Evolutionary conservation across 2,113 vertebrate species (phyloP), one percentile per base, ranked within the genome.

Genomic region (Gulo gulo): DNA sequence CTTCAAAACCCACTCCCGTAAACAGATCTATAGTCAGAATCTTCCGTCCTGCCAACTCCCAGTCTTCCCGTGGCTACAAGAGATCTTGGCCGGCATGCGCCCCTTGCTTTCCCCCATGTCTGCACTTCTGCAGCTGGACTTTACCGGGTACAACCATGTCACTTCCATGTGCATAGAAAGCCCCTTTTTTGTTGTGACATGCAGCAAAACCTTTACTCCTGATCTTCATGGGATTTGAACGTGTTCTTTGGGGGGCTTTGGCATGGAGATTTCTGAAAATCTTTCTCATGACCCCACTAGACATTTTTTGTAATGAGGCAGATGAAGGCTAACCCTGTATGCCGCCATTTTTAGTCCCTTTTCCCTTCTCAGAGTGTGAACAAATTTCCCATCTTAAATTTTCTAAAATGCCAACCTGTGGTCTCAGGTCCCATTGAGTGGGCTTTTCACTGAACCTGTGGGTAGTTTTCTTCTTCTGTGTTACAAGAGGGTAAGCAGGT

Each of bases 101-200:
- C 10, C 16, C 14, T 52, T n/a, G 26, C 50, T 50, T 55, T 65
- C 50, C 23, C 26, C 31, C 24, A 15, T n/a, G n/a, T 71, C 55
- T 39, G 16, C 24, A 20, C 12, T 24, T 61, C 13, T 57, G 39
- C 1, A 42, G 2, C 42, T 45, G 29, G 36, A 74, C 74, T 78
- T 52, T 34, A 39, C 0, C 65, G 52, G 4, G 34, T 39, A 10
- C 7, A n/a, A 39, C 18, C 0, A 10, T 61, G 1, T 50, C 55
- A 31, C 65, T 45, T 59, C 57, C 31, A 7, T 36, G 14, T 23
- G 47, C 20, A 55, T 8, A 4, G 12, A 84, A 63, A 65, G 18
- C 4, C 7, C 34, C 36, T 26, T 71, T 74, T 52, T 47, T 39
- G 14, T 45, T 67, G 76, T 23, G 21, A 84, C 57, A 34, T 47